phyloP scores from a whole-genome alignment of 2,113 vertebrate genomes.

The Dasyprocta punctata region DNA sequence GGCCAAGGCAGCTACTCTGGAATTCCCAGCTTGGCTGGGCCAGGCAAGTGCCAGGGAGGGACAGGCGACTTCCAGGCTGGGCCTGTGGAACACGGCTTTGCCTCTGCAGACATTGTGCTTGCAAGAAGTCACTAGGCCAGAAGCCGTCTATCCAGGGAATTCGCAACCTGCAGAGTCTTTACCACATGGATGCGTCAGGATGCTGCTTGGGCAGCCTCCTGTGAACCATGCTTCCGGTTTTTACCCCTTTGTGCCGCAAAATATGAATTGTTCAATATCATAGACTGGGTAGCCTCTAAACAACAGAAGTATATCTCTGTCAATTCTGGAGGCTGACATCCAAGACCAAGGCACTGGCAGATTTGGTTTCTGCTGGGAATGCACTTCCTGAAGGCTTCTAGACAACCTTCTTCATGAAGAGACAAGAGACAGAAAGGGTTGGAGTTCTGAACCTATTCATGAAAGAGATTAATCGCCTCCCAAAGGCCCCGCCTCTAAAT shows the following conservation, averaged over 20 bases:
- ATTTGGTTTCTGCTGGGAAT: not conserved
- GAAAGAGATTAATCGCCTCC: not conserved
- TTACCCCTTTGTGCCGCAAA: not conserved
- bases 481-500: not conserved
- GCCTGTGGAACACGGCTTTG: not conserved
- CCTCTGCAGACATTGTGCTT: not conserved
- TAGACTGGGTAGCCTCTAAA: not conserved
- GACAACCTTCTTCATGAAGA: not conserved
- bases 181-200: not conserved
- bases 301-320: not conserved
- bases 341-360: not conserved
- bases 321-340: not conserved
- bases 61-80: not conserved
- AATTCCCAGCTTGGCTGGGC: fast-evolving
- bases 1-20: not conserved
- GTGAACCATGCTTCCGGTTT: not conserved
- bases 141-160: not conserved
- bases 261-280: not conserved
- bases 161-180: not conserved
- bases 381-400: not conserved
- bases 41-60: fast-evolving
- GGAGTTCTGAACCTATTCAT: not conserved
- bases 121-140: not conserved
- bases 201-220: not conserved
- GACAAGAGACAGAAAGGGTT: not conserved